Percentiles rank a stretch among this genome's conserved stretches.
Evolutionary conservation across 2,888 invertebrate species (phyloP).

Genomic region (Melanostoma scalare): DNA sequence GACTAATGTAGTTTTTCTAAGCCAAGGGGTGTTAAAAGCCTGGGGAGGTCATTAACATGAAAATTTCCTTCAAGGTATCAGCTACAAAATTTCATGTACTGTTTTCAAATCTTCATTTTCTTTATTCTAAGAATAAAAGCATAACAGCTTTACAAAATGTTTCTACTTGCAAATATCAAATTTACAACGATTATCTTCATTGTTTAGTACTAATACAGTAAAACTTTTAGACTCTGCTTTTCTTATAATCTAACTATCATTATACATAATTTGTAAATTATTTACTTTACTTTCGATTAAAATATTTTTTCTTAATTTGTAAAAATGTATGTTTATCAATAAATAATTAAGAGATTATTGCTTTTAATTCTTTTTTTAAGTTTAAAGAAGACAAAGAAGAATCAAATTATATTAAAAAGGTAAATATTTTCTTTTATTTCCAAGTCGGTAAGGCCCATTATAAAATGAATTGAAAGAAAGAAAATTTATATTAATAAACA

Average conservation of each 20-base stretch:
- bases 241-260: conserved; percentile 57
- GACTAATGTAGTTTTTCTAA: conserved; percentile 60
- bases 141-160: conserved; percentile 59
- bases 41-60: conserved; percentile 58
- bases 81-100: conserved; percentile 62
- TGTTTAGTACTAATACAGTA: conserved; percentile 49
- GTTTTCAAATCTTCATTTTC: conserved; percentile 48
- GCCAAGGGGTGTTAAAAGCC: conserved; percentile 59
- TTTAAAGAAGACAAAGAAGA: conserved; percentile 36
- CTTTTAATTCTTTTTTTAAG: conserved; percentile 62
- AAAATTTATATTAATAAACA: conserved; percentile 25
- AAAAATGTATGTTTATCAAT: conserved; percentile 63
- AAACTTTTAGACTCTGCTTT: conserved; percentile 60
- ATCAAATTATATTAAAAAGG: conserved; percentile 29
- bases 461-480: conserved; percentile 45
- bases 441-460: conserved; percentile 69
- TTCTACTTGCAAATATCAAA: conserved; percentile 47
- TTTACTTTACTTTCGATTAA: conserved; percentile 61
- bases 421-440: conserved; percentile 60
- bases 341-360: conserved; percentile 65
- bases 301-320: conserved; percentile 61
- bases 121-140: conserved; percentile 57
- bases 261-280: conserved; percentile 65
- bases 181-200: conserved; percentile 60
- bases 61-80: conserved; percentile 71